Percentiles rank a stretch among this genome's conserved stretches.
phyloP scores from a whole-genome alignment of 2,888 invertebrate species.

The Leucophora obtusa region DNA sequence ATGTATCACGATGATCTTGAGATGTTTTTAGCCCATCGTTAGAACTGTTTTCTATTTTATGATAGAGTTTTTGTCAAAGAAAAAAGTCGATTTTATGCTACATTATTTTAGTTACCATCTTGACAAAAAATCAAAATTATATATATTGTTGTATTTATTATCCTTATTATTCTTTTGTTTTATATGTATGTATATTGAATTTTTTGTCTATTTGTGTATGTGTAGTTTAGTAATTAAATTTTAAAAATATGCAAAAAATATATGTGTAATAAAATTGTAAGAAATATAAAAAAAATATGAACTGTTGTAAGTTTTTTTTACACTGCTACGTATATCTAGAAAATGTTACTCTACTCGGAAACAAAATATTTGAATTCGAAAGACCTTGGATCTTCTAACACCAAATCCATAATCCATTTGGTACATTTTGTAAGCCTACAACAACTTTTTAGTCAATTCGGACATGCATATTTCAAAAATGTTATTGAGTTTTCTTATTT shows the following conservation, averaged over 20 bases:
- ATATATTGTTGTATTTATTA: constrained; percentile 29
- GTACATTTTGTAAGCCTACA: no score
- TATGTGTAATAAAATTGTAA: constrained; percentile 35
- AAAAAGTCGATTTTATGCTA: background rate
- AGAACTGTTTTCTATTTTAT: constrained; percentile 5
- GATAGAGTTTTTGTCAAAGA: background rate
- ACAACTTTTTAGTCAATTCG: no score
- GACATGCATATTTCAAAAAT: no score
- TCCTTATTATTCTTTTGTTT: constrained; percentile 7
- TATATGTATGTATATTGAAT: constrained; percentile 18
- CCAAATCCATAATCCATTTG: no score
- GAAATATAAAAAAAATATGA: constrained; percentile 17
- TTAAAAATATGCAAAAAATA: constrained; percentile 15
- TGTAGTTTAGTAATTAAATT: constrained; percentile 28
- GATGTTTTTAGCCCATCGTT: background rate
- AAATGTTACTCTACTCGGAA: no score
- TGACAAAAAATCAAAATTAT: constrained; percentile 18
- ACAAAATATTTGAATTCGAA: no score
- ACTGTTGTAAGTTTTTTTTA: background rate
- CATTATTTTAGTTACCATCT: constrained; percentile 13
- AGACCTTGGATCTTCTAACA: no score
- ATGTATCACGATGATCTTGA: constrained; percentile 1
- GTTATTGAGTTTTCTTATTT: no score
- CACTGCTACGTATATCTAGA: no score
- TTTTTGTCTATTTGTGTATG: constrained; percentile 45